Percentiles rank a stretch among this genome's conserved stretches.
phyloP scores from a whole-genome alignment of 2,888 invertebrate species.

The Neoscelio sp. region DNA sequence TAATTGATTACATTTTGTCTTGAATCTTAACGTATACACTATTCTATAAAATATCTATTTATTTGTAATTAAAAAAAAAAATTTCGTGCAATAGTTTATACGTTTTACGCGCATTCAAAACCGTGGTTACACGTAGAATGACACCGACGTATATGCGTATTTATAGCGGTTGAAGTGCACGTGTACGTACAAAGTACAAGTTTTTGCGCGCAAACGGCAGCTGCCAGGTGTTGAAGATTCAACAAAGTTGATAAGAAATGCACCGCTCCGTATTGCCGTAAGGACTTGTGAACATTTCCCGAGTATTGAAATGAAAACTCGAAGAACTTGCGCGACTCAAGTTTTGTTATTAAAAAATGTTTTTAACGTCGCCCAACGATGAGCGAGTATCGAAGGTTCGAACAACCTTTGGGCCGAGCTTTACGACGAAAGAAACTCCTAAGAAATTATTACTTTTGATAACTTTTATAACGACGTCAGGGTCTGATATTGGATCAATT shows the following conservation, averaged over 20 bases:
- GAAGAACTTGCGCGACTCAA: constrained; percentile 15
- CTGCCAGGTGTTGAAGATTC: constrained; percentile 21
- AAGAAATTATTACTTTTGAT: not conserved
- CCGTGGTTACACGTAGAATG: too few species aligned
- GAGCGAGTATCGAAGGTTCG: constrained; percentile 19
- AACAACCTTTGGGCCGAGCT: constrained; percentile 1
- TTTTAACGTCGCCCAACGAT: constrained; percentile 8
- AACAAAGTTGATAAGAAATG: constrained; percentile 29
- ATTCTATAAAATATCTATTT: constrained; percentile 7
- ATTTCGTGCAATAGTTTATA: too few species aligned
- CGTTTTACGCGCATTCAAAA: too few species aligned
- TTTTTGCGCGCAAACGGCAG: constrained; percentile 13
- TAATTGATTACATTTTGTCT: too few species aligned
- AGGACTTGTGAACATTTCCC: too few species aligned
- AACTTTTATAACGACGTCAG: constrained; percentile 1
- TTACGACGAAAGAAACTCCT: not conserved
- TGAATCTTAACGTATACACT: too few species aligned
- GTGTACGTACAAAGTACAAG: constrained; percentile 15
- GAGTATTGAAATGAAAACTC: constrained; percentile 42
- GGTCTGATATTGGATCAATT: not conserved
- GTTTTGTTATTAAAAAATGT: constrained; percentile 39
- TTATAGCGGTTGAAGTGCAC: too few species aligned
- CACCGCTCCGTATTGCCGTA: too few species aligned
- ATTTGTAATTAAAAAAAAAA: too few species aligned
- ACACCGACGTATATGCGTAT: too few species aligned